Base-by-base conservation (phyloP, 1,140 invertebrate genomes). In the Ephestia elutella region DNA sequence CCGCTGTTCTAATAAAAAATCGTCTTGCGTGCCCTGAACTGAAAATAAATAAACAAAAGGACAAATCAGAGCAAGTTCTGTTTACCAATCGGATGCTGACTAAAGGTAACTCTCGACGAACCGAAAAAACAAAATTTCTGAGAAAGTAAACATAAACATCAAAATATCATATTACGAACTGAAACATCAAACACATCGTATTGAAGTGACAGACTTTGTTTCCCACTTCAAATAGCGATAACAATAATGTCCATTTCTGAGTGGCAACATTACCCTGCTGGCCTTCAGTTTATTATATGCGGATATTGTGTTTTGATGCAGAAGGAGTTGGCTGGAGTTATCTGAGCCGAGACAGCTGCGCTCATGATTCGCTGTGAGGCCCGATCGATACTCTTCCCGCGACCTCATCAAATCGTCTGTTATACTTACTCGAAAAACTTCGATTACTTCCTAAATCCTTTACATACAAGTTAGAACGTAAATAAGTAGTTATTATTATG, bases 281-380 rank as follows among this genome's bases (percentile, higher is more conserved):
- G 13, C 15, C 10, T 17, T 44, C 38, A 20, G 49, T 13, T 55
- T 49, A 54, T 59, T 25, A 30, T 13, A 63, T 32, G 59, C 64
- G 59, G 59, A 50, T 58, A 60, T 60, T 50, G 50, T 66, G 38
- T 35, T 55, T 62, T 58, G 38, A 60, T 60, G 13, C 38, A 67
- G 63, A 32, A 48, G 53, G 20, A 59, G 62, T 59, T 59, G 61
- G 65, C 44, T 63, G 56, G 57, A 56, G 62, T 65, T 65, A 65
- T 65, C 69, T 68, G 60, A 59, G 59, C 63, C 61, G 61, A 56
- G 56, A 57, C 63, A 70, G 64, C 62, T 58, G 58, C 54, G 62
- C 30, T 66, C 60, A 54, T 68, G 59, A 57, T 57, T 62, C 64
- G 21, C 21, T 3, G 21, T 25, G 21, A 25, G 21, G 21, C 48